A percentile compares a stretch with the other conserved stretches of the same genome.
Evolutionary conservation across 2,888 invertebrate genomes (phyloP).

Genomic region (Megastigmus dorsalis): DNA sequence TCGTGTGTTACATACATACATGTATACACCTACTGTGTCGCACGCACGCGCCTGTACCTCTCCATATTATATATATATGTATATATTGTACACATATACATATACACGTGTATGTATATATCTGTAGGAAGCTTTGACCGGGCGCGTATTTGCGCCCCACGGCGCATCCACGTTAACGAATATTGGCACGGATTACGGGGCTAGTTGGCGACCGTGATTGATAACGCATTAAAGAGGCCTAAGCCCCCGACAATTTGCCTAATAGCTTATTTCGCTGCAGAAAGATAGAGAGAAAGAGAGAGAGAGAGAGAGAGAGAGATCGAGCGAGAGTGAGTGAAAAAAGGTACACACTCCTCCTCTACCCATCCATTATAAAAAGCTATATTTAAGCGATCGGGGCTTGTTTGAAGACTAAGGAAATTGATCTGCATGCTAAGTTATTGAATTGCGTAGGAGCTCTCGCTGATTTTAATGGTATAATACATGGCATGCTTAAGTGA

Average conservation of each 20-base stretch:
- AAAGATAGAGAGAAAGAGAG: neutral
- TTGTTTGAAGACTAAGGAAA: neutral
- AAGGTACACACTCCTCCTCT: neutral
- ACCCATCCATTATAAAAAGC: conserved; percentile 22
- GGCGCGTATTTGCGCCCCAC: neutral
- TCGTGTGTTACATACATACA: too few species aligned
- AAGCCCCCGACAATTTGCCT: conserved; percentile 39
- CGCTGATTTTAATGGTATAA: conserved; percentile 1
- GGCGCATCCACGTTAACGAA: conserved; percentile 42
- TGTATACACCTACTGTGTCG: neutral
- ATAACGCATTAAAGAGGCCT: conserved; percentile 30
- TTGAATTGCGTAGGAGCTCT: neutral
- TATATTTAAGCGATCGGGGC: neutral
- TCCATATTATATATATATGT: too few species aligned
- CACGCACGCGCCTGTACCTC: neutral
- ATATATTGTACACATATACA: neutral
- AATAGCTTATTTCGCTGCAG: conserved; percentile 42
- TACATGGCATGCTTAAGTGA: too few species aligned
- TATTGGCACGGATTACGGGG: conserved; percentile 44
- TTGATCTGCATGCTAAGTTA: neutral
- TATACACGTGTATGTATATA: neutral
- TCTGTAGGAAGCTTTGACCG: neutral
- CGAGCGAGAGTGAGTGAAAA: neutral
- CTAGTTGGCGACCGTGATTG: conserved; percentile 44
- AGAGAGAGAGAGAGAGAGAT: neutral